A percentile compares a stretch with the other conserved stretches of the same genome.
Evolutionary conservation across 2,888 invertebrate species (phyloP).

Genomic region (Lydus trimaculatus): DNA sequence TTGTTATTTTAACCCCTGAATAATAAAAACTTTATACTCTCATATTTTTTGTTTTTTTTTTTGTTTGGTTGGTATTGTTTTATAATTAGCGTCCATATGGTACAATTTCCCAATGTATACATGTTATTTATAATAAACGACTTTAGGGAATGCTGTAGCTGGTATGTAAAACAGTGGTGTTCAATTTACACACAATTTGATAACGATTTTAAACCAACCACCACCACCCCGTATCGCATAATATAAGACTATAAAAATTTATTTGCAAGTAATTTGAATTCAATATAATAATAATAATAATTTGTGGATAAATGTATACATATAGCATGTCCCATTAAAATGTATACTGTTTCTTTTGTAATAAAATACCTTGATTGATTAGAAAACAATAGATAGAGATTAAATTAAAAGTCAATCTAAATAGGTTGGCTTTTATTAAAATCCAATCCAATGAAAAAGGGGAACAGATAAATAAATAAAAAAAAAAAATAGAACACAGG

Average conservation of each 20-base stretch:
- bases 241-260: too few species aligned
- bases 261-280: too few species aligned
- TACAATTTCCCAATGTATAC: background rate
- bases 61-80: background rate
- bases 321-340: too few species aligned
- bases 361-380: too few species aligned
- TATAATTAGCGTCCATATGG: background rate
- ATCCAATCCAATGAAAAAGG: background rate
- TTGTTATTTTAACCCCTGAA: too few species aligned
- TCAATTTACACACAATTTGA: slow-evolving; percentile 1
- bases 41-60: background rate
- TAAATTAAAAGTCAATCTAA: too few species aligned
- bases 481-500: background rate
- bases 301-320: too few species aligned
- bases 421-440: too few species aligned
- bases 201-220: background rate
- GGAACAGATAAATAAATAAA: too few species aligned
- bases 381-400: too few species aligned
- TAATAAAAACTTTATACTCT: background rate
- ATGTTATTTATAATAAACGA: background rate
- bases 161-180: background rate
- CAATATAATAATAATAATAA: too few species aligned
- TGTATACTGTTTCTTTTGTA: too few species aligned
- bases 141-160: background rate
- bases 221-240: background rate